A percentile compares a stretch with the other conserved stretches of the same genome.
Evolutionary conservation across 2,113 vertebrate genomes (phyloP).

Genomic region (Semnopithecus entellus): DNA sequence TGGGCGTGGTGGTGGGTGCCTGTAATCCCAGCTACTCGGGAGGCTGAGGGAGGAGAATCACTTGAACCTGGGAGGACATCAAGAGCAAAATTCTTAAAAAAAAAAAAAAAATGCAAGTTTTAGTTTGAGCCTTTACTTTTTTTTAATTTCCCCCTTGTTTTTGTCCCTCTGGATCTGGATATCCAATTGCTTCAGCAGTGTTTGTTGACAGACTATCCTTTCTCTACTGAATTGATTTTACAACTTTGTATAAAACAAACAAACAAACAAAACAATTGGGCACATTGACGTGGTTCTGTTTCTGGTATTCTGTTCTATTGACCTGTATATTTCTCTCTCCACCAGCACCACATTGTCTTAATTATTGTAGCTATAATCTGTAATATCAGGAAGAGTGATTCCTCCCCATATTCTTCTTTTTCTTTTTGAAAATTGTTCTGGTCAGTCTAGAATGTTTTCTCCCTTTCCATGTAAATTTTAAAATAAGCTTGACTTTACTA

Average conservation of each 20-base stretch:
- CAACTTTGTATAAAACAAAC: background rate
- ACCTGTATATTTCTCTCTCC: background rate
- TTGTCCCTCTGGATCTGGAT: background rate
- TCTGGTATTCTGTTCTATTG: background rate
- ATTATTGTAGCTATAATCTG: background rate
- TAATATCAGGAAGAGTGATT: background rate
- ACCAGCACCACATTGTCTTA: background rate
- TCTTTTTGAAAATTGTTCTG: background rate
- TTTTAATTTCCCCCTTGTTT: background rate
- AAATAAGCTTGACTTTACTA: background rate
- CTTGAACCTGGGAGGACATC: no score
- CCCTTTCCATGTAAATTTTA: background rate
- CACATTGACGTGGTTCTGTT: background rate
- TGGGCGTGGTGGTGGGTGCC: no score
- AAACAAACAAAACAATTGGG: background rate
- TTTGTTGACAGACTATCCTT: background rate
- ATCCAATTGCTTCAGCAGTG: background rate
- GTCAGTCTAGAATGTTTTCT: background rate
- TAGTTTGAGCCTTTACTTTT: background rate
- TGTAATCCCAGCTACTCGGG: no score
- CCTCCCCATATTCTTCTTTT: background rate
- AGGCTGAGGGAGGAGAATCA: no score
- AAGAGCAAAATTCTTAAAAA: no score
- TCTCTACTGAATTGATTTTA: background rate
- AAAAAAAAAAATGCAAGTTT: background rate